Conservation (phyloP, 2,888 invertebrate species). For the Aelia acuminata region DNA sequence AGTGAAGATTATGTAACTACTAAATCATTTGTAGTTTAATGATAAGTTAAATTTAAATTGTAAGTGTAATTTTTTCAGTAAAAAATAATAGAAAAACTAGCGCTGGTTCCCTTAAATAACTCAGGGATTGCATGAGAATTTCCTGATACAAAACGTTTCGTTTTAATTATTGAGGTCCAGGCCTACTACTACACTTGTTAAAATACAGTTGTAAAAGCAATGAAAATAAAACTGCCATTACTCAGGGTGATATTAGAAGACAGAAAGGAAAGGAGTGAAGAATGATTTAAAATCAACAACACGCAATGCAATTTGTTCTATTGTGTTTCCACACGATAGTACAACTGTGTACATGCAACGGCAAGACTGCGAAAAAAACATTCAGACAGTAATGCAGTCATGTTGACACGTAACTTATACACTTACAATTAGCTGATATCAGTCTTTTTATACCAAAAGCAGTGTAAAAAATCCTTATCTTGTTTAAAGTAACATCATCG, state of each 20-base stretch:
- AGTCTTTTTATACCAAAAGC: background rate
- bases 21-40: too few species aligned
- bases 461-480: background rate
- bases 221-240: background rate
- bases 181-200: too few species aligned
- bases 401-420: conserved; percentile 11
- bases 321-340: background rate
- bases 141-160: too few species aligned
- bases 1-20: too few species aligned
- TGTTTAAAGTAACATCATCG: background rate
- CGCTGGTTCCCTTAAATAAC: too few species aligned
- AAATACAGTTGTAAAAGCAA: background rate
- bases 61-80: too few species aligned
- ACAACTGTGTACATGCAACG: background rate
- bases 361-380: background rate
- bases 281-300: conserved; percentile 17
- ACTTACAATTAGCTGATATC: background rate
- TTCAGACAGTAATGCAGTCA: background rate
- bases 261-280: background rate
- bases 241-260: background rate
- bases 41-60: too few species aligned
- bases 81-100: too few species aligned
- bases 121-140: too few species aligned
- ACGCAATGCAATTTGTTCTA: conserved; percentile 16
- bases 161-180: too few species aligned